These are phyloP conservation scores for Choristoneura fumiferana DNA, from an alignment of 1,140 invertebrate species.

Conservation along the genomic window DNA sequence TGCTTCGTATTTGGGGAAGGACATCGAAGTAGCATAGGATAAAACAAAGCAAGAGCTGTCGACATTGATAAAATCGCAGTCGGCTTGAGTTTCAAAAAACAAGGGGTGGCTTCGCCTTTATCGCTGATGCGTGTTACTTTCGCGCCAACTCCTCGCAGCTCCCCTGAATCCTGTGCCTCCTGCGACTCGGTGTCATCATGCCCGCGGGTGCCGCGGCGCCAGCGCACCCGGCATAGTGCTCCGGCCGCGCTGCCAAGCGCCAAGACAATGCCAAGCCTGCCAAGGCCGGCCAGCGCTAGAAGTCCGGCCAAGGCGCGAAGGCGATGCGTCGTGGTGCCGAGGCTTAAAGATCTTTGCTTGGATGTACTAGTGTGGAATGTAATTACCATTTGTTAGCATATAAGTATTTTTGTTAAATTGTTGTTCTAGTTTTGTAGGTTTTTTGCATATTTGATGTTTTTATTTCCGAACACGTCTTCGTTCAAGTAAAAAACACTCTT, in stretches of 20 bases:
- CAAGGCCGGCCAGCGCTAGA: conserved; percentile 18
- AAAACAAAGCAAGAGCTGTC: too few relatives aligned
- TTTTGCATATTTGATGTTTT: too few relatives aligned
- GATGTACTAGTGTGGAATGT: conserved; percentile 50
- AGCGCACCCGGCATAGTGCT: conserved; percentile 22
- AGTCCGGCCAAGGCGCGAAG: conserved; percentile 17
- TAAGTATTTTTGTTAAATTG: too few relatives aligned
- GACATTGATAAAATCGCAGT: too few relatives aligned
- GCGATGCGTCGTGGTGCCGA: conserved; percentile 29
- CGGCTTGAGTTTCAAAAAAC: too few relatives aligned
- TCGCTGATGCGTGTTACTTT: conserved; percentile 58
- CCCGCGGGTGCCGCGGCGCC: conserved; percentile 3
- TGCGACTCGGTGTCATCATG: conserved; percentile 26
- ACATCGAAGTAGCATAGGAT: too few relatives aligned
- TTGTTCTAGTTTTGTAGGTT: too few relatives aligned
- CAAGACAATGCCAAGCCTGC: conserved; percentile 9
- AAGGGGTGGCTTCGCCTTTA: too few relatives aligned
- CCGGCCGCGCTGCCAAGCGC: conserved; percentile 5
- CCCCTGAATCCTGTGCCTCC: conserved; percentile 29
- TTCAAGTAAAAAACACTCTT: too few relatives aligned
- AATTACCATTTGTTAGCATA: conserved; percentile 18
- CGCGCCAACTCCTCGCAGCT: conserved; percentile 48
- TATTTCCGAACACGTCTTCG: too few relatives aligned
- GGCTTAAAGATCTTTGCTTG: conserved; percentile 50
- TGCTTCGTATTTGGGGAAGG: too few relatives aligned